phyloP scores from a whole-genome alignment of 2,797 vertebrate genomes.

The Potorous gilbertii region DNA sequence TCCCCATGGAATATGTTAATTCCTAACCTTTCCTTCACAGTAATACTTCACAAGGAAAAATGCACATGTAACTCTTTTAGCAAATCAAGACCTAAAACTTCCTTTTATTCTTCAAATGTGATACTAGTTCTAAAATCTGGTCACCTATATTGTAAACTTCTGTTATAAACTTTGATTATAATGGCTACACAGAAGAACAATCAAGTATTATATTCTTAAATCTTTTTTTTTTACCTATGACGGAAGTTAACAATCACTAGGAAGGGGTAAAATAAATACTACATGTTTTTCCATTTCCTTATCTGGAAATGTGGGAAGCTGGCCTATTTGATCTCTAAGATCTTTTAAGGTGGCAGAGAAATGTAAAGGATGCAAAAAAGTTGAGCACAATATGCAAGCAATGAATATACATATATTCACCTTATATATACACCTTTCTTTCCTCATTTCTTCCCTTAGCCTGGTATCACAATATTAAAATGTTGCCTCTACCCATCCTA shows the following conservation, averaged over 20 bases:
- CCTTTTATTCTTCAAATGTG: neutral
- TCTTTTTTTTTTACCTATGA: neutral
- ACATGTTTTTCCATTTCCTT: neutral
- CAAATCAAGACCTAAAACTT: neutral
- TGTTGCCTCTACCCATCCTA: constrained; percentile 14
- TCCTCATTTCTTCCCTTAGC: neutral
- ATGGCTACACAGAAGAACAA: neutral
- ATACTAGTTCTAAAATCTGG: neutral
- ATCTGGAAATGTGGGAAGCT: neutral
- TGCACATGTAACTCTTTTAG: neutral
- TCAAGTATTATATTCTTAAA: neutral
- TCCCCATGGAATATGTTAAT: neutral
- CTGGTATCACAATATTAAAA: neutral
- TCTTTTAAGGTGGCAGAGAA: neutral
- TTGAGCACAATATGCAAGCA: neutral
- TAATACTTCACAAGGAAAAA: neutral
- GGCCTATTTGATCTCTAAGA: neutral
- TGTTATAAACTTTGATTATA: neutral
- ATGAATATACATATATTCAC: no score
- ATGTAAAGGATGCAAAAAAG: neutral
- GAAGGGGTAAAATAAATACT: neutral
- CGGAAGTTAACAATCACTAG: neutral
- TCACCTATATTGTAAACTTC: neutral
- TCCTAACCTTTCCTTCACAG: neutral
- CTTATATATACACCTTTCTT: no score